phyloP scores from a whole-genome alignment of 2,113 vertebrate genomes.

The Ascaphus truei region DNA sequence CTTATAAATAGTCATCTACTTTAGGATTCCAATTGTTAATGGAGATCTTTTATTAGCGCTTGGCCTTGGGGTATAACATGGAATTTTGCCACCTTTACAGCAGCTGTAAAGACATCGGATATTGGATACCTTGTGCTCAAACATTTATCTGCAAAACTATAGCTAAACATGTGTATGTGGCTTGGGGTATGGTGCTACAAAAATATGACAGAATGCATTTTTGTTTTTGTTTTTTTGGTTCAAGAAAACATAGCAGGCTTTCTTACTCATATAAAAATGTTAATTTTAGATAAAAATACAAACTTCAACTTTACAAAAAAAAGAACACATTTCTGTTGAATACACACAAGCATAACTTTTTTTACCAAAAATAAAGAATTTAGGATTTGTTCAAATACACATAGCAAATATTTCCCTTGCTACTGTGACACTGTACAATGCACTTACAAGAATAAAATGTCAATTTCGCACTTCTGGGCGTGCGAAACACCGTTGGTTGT shows the following conservation, averaged over 20 bases:
- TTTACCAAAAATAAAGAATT: slow-evolving; percentile 96
- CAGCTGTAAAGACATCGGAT: slow-evolving; percentile 37
- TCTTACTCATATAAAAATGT: slow-evolving; percentile 70
- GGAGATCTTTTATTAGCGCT: too few species aligned
- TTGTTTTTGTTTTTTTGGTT: slow-evolving; percentile 44
- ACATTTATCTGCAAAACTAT: slow-evolving; percentile 32
- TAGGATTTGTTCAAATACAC: slow-evolving; percentile 70
- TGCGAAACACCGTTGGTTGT: slow-evolving; percentile 64
- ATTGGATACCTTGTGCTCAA: slow-evolving; percentile 20
- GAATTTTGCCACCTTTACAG: too few species aligned
- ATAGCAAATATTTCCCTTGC: slow-evolving; percentile 63
- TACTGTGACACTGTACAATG: slow-evolving; percentile 65
- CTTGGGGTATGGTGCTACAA: slow-evolving; percentile 51
- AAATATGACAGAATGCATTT: slow-evolving; percentile 51
- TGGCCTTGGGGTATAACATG: too few species aligned
- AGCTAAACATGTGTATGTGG: slow-evolving; percentile 54
- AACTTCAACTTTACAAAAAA: slow-evolving; percentile 77
- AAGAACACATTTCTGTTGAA: slow-evolving; percentile 75
- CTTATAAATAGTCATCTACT: too few species aligned
- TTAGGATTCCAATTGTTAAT: too few species aligned
- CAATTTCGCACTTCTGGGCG: slow-evolving; percentile 60
- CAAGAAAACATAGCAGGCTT: slow-evolving; percentile 66
- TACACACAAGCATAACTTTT: slow-evolving; percentile 83
- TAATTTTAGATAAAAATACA: slow-evolving; percentile 83
- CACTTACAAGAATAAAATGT: slow-evolving; percentile 59